Conservation (phyloP, 2,113 vertebrate species). For the Gymnorhina tibicen region DNA sequence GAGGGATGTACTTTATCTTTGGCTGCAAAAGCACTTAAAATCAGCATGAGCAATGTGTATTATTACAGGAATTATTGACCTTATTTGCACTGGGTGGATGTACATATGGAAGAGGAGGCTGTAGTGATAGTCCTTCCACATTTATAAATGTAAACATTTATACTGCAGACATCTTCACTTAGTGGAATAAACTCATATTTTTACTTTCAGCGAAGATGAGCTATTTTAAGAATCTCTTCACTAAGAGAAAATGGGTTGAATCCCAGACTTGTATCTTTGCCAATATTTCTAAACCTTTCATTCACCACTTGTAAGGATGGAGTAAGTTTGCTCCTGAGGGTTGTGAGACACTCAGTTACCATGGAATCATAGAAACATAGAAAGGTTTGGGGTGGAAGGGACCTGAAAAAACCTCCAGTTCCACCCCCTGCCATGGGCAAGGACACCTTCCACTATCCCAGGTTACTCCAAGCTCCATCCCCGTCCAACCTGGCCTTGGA, state of each 20-base stretch:
- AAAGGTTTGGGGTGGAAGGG: neutral
- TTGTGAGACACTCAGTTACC: neutral
- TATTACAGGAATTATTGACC: constrained; percentile 22
- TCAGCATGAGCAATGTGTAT: constrained; percentile 15
- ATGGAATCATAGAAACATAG: neutral
- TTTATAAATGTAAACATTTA: constrained; percentile 38
- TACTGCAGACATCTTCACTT: neutral
- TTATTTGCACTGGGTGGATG: neutral
- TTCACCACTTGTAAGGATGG: neutral
- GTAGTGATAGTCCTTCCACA: constrained; percentile 3
- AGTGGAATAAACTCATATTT: neutral
- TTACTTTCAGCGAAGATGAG: neutral
- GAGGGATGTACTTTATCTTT: neutral
- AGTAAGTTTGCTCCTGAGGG: neutral
- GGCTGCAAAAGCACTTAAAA: constrained; percentile 15
- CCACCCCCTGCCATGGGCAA: neutral
- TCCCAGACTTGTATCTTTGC: neutral
- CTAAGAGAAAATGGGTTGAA: neutral
- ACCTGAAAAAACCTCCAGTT: neutral
- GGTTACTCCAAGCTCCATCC: accelerated
- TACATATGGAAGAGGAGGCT: constrained; percentile 28
- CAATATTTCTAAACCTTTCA: neutral
- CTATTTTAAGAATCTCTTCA: neutral
- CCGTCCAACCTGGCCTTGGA: accelerated
- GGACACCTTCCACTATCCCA: accelerated